Conservation (phyloP, 2,888 invertebrate species). For the Phortica okadai region DNA sequence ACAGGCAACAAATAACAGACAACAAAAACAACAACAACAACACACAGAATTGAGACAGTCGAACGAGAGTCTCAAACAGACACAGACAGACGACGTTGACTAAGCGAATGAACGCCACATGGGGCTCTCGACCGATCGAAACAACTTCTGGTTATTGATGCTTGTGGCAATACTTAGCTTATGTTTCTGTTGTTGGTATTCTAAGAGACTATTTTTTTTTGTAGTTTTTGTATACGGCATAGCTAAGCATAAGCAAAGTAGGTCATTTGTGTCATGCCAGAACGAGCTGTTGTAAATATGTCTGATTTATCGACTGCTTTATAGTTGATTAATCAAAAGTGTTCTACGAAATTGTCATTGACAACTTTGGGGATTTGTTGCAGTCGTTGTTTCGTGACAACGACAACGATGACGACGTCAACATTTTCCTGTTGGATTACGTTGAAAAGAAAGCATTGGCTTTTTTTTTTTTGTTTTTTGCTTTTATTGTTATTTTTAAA, state of each 20-base stretch:
- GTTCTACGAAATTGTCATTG: conserved; percentile 16
- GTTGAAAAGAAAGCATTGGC: conserved; percentile 4
- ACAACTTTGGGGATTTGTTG: conserved; percentile 14
- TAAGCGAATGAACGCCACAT: conserved; percentile 34
- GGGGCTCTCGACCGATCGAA: conserved; percentile 18
- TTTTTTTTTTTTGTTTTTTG: neutral
- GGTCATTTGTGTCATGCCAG: conserved; percentile 52
- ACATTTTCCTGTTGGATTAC: conserved; percentile 13
- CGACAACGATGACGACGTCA: neutral
- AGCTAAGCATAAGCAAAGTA: conserved; percentile 47
- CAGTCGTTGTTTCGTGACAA: conserved; percentile 9
- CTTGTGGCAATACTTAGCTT: conserved; percentile 4
- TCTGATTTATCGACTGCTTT: conserved; percentile 62
- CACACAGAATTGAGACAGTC: neutral
- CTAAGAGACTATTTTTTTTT: neutral
- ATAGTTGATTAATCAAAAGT: conserved; percentile 63
- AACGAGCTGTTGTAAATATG: conserved; percentile 34
- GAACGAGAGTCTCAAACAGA: neutral
- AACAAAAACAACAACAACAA: conserved; percentile 25
- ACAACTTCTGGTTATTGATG: conserved; percentile 27
- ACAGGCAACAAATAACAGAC: conserved; percentile 30
- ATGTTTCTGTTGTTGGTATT: conserved; percentile 12
- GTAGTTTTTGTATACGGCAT: conserved; percentile 45
- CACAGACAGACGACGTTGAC: conserved; percentile 33
- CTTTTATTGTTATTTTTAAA: neutral